Evolutionary conservation across 30 jellyfish, hydroid and myxozoan species (phyloP), one percentile per base, ranked within the genome.

Genomic region (Mastigias papua): DNA sequence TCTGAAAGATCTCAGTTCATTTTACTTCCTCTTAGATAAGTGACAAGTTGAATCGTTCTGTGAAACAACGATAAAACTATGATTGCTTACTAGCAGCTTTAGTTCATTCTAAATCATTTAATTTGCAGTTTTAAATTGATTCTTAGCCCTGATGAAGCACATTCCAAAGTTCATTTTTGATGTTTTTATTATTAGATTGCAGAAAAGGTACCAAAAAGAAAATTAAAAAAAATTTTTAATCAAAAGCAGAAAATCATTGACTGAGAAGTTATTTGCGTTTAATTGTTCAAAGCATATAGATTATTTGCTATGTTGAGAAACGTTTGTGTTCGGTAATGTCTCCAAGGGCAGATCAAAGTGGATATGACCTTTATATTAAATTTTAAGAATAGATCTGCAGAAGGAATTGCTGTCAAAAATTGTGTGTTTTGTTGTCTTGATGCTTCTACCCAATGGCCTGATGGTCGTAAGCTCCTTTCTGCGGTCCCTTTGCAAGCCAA

Each of bases 341-440:
- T 33, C 82, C 64, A 17, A 61, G 77, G 88, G 82, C 94, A 85
- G 88, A 62, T 72, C 78, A 72, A 85, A 75, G 88, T 85, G 93
- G 93, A 84, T 32, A 48, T 84, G 86, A 57, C 73, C 54, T 70
- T 25, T 20, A 42, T 42, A 27, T 72, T 31, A 66, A 54, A 71
- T 51, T 71, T 63, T 32, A 85, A 73, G 84, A 85, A 62, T 73
- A 73, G 88, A 85, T 73, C 88, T 85, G 94, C 94, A 85, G 94
- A 62, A 85, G 94, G 83, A 73, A 58, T 85, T 27, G 88, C 85
- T 72, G 94, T 70, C 82, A 85, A 61, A 34, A 19, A 29, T 20
- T 7, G 19, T 13, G 32, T 71, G 34, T 71, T 71, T 22, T 61
- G 22, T 25, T 54, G 67, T 21, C 3, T 54, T 19, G 5, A 5